Evolutionary conservation across 1,140 invertebrate species (phyloP), one percentile per base, ranked within the genome.

Genomic region (Galendromus occidentalis): DNA sequence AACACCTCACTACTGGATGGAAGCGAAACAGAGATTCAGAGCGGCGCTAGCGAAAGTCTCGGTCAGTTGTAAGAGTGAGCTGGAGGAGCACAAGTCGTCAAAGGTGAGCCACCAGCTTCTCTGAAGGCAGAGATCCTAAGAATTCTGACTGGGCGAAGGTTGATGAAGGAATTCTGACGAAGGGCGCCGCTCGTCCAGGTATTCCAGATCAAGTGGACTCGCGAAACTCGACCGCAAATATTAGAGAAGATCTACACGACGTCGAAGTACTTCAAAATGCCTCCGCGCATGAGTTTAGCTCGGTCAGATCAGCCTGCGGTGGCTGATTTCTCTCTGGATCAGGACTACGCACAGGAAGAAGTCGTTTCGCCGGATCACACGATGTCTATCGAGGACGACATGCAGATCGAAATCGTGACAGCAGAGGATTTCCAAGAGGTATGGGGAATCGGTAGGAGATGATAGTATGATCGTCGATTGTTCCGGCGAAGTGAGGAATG

Each of bases 201-300:
- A 5, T 59, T 59, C 22, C 51, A 59, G 51, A 59, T 59, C 14
- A 59, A 59, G 9, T 59, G 51, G 51, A 59, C 51, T 17, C 51
- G 51, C 14, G 51, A 59, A 33, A 59, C 51, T 14, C 51, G 51
- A 29, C 51, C 51, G 14, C 25, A 59, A 14, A 59, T 59, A 14
- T 22, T 59, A 17, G 51, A 59, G 4, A 59, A 59, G 17, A 59
- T 18, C 12, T 25, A 33, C 25, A 33, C 12, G 17, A 25, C 25
- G 20, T 25, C 51, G 17, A 59, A 25, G 33, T 59, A 59, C 25
- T 59, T 59, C 22, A 33, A 59, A 33, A 17, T 59, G 22, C 51
- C 51, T 14, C 51, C 51, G 51, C 51, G 51, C 4, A 12, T 25
- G 14, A 59, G 51, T 25, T 17, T 59, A 12, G 51, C 14, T 14